A percentile compares a stretch with the other conserved stretches of the same genome.
Evolutionary conservation across 2,888 invertebrate species (phyloP).

Genomic region (Cephalotes varians): DNA sequence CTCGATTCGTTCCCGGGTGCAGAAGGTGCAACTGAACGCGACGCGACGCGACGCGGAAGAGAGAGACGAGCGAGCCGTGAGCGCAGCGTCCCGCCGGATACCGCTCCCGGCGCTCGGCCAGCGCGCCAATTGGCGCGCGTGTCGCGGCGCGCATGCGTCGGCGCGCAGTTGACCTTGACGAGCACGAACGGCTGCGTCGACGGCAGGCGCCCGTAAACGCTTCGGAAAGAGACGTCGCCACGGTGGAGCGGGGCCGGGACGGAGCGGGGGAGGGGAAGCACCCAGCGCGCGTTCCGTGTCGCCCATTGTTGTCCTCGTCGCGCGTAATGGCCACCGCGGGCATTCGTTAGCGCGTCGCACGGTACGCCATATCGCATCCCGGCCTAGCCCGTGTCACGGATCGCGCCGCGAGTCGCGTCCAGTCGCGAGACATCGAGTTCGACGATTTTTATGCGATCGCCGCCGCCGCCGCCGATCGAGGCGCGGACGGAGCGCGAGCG

Average conservation of each 20-base stretch:
- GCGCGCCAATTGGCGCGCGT: slow-evolving; percentile 54
- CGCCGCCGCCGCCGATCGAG: slow-evolving; percentile 64
- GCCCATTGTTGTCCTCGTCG: slow-evolving; percentile 84
- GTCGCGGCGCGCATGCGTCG: slow-evolving; percentile 49
- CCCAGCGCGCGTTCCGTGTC: slow-evolving; percentile 78
- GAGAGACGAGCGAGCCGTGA: not conserved
- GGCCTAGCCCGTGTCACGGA: slow-evolving; percentile 67
- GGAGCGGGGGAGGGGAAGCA: slow-evolving; percentile 46
- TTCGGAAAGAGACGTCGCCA: slow-evolving; percentile 73
- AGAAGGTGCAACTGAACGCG: not conserved
- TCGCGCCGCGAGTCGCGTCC: slow-evolving; percentile 58
- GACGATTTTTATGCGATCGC: slow-evolving; percentile 65
- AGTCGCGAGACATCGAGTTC: slow-evolving; percentile 52
- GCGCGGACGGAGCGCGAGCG: slow-evolving; percentile 29
- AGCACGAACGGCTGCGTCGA: slow-evolving; percentile 66
- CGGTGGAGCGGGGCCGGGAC: slow-evolving; percentile 14
- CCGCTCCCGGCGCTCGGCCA: not conserved
- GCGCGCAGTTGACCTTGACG: slow-evolving; percentile 71
- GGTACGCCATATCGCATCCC: slow-evolving; percentile 72
- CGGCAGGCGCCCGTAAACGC: slow-evolving; percentile 75
- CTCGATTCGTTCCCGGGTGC: not conserved
- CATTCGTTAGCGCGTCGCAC: slow-evolving; percentile 80
- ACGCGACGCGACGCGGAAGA: not conserved
- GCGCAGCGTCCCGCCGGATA: not conserved
- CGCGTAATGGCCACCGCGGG: slow-evolving; percentile 82